These are phyloP conservation scores for Ectobius pallidus DNA, from an alignment of 2,888 invertebrate genomes.

Conservation along the genomic window DNA sequence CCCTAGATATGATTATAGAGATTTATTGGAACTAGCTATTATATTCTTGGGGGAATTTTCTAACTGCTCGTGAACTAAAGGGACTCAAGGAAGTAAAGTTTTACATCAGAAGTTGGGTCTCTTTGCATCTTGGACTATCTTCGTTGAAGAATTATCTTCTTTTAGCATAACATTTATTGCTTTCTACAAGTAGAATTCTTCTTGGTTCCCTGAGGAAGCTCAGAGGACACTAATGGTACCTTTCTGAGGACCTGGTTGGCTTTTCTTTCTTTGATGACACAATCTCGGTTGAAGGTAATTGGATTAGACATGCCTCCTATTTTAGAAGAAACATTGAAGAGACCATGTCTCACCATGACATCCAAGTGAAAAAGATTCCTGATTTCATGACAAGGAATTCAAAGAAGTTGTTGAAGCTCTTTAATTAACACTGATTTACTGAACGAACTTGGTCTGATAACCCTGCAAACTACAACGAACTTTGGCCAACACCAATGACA, in stretches of 20 bases:
- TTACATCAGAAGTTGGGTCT: no score
- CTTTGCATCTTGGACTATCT: neutral
- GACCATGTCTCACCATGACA: neutral
- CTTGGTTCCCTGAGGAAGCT: slow-evolving; percentile 1
- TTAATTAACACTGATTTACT: no score
- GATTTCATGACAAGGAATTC: neutral
- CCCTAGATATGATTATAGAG: neutral
- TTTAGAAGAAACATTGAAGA: no score
- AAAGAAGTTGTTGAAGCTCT: neutral
- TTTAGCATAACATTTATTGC: neutral
- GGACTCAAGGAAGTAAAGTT: neutral
- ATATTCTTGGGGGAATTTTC: neutral
- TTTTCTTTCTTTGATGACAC: slow-evolving; percentile 8
- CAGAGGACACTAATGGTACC: slow-evolving; percentile 1
- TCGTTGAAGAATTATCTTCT: neutral
- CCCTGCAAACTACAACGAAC: neutral
- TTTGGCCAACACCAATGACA: slow-evolving; percentile 1
- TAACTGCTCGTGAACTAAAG: neutral
- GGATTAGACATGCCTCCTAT: no score
- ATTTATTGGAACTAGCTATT: neutral
- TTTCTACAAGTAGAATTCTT: neutral
- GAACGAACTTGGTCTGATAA: neutral
- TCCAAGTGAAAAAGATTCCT: slow-evolving; percentile 5
- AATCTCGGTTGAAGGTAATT: neutral
- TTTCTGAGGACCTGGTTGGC: neutral